Conservation (phyloP, 2,113 vertebrate species). For the Ardeotis arabs region DNA sequence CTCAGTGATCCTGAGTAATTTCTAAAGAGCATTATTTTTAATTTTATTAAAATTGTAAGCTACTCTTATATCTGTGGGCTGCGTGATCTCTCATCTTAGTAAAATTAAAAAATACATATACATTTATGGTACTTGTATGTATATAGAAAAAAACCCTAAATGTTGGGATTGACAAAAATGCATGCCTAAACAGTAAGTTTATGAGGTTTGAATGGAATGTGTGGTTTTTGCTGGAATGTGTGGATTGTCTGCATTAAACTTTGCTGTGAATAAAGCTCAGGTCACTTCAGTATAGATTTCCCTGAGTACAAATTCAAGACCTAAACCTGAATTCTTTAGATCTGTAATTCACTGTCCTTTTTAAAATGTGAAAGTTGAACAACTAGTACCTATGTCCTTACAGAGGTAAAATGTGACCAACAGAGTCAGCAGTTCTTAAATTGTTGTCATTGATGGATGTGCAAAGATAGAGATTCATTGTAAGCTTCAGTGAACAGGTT, state of each 20-base stretch:
- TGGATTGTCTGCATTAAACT: background rate
- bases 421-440: constrained; percentile 6
- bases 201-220: background rate
- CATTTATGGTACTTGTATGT: background rate
- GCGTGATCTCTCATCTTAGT: background rate
- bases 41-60: background rate
- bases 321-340: background rate
- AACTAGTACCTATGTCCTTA: background rate
- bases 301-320: background rate
- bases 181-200: background rate
- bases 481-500: background rate
- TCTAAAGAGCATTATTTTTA: background rate
- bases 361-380: background rate
- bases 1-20: background rate
- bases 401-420: background rate
- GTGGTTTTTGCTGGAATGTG: background rate
- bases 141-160: background rate
- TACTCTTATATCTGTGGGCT: background rate
- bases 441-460: background rate
- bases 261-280: background rate
- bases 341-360: background rate
- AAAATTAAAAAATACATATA: background rate
- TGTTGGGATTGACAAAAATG: background rate
- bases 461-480: background rate
- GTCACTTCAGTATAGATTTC: background rate